Evolutionary conservation across 1,140 invertebrate species (phyloP).

Genomic region (Caenorhabditis latens): DNA sequence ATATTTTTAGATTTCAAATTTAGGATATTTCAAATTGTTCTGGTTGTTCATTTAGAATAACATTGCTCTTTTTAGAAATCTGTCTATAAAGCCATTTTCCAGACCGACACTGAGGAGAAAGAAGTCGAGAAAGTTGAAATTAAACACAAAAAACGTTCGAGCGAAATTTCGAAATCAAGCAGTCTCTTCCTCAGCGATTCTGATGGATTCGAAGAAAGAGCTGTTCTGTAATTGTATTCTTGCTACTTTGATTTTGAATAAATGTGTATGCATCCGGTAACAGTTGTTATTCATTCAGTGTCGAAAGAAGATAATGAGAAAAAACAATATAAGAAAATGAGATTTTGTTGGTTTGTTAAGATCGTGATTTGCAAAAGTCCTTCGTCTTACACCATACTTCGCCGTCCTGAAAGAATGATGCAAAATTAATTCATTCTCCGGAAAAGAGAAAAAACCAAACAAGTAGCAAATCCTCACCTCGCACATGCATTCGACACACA

Average conservation of each 20-base stretch:
- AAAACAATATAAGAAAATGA: background rate
- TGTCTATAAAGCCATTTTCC: background rate
- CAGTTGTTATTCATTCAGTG: background rate
- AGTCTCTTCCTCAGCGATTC: constrained; percentile 30
- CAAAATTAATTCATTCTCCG: background rate
- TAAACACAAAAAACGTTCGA: background rate
- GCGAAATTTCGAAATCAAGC: constrained; percentile 27
- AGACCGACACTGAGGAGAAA: constrained; percentile 17
- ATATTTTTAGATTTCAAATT: background rate
- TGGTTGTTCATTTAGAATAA: no score
- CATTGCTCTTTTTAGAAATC: no score
- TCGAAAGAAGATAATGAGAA: background rate
- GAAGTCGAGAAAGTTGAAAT: background rate
- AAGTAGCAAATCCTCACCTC: constrained; percentile 34
- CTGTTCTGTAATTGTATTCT: constrained; percentile 1
- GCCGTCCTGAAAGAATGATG: constrained; percentile 57
- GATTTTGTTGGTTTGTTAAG: background rate
- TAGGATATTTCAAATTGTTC: no score
- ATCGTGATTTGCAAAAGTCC: constrained; percentile 5
- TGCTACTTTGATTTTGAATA: background rate
- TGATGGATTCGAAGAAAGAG: constrained; percentile 26
- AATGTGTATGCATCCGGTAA: constrained; percentile 16
- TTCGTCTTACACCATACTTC: constrained; percentile 65
- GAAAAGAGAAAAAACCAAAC: no score
- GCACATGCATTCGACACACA: constrained; percentile 68